These are phyloP conservation scores for Pardalotus punctatus DNA, from an alignment of 2,113 vertebrate species.

Conservation along the genomic window DNA sequence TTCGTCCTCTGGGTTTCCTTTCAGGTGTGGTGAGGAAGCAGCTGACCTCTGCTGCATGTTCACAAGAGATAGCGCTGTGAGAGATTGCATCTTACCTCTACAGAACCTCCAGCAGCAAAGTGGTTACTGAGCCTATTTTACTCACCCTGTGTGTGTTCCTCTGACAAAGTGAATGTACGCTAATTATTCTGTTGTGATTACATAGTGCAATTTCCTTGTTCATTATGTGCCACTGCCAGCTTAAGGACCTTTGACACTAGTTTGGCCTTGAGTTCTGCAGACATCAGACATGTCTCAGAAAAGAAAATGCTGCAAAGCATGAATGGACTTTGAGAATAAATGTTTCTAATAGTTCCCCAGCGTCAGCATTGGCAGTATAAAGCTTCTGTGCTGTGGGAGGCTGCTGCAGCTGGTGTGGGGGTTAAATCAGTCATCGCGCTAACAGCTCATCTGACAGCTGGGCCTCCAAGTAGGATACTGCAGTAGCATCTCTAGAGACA, in stretches of 20 bases:
- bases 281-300: not conserved
- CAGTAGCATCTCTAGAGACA: not conserved
- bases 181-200: not conserved
- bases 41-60: not conserved
- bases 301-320: not conserved
- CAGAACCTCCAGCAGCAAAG: not conserved
- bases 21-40: not conserved
- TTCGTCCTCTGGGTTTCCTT: not conserved
- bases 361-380: accelerated
- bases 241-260: not conserved
- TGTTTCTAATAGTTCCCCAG: not conserved
- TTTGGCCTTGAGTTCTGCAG: not conserved
- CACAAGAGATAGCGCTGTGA: not conserved
- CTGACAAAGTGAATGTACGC: not conserved
- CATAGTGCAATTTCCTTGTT: not conserved
- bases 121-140: not conserved
- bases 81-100: not conserved
- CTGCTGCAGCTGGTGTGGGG: not conserved
- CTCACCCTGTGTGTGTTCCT: not conserved
- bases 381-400: not conserved
- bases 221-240: not conserved
- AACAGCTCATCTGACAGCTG: not conserved
- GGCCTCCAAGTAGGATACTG: not conserved
- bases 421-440: not conserved
- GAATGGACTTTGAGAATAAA: not conserved